A percentile compares a stretch with the other conserved stretches of the same genome.
Conservation (phyloP, 2,113 vertebrate species). For the Lathamus discolor region DNA sequence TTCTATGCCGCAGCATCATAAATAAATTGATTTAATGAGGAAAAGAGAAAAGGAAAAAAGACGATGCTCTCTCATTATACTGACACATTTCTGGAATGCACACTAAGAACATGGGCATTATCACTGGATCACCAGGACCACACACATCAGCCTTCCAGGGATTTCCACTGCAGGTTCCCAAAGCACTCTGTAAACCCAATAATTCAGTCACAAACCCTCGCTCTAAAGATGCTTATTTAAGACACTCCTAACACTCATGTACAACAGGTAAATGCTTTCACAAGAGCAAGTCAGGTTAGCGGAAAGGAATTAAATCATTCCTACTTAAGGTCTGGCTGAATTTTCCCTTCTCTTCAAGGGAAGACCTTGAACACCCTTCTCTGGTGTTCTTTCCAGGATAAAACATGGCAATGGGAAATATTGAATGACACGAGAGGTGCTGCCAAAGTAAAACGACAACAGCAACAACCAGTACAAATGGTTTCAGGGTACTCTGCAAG, state of each 20-base stretch:
- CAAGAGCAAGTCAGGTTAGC: background rate
- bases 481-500: background rate
- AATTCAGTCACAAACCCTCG: background rate
- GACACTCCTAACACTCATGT: background rate
- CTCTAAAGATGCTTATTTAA: background rate
- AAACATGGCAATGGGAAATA: background rate
- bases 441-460: background rate
- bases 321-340: background rate
- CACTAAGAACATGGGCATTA: background rate
- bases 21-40: background rate
- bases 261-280: background rate
- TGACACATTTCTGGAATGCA: background rate
- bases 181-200: rapidly evolving
- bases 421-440: background rate
- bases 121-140: background rate
- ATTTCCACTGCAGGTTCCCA: background rate
- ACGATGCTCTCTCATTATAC: background rate
- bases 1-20: background rate
- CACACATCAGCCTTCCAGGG: background rate
- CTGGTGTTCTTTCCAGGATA: slow-evolving; percentile 7
- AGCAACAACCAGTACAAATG: background rate
- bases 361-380: too few species aligned
- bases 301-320: background rate
- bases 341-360: background rate
- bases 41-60: background rate